These are phyloP conservation scores for Helleia helle DNA, from an alignment of 2,888 invertebrate species.

Conservation along the genomic window DNA sequence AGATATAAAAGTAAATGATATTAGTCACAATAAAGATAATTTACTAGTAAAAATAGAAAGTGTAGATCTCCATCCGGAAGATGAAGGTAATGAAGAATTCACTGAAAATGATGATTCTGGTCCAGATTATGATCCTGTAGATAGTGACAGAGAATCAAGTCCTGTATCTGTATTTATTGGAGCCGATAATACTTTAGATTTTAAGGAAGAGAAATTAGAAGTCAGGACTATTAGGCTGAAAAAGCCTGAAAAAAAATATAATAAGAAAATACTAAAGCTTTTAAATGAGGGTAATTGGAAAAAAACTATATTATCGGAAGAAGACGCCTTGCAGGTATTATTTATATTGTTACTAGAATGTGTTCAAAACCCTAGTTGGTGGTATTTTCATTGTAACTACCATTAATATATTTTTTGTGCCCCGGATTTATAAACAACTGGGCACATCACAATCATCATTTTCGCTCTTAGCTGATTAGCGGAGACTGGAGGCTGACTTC, in stretches of 20 bases:
- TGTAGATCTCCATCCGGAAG: not conserved
- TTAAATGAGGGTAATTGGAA: constrained; percentile 45
- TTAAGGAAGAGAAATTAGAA: not conserved
- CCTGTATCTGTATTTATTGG: not conserved
- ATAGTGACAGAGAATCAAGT: constrained; percentile 2
- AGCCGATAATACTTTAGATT: not conserved
- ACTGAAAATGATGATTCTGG: constrained; percentile 9
- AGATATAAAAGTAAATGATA: constrained; percentile 9
- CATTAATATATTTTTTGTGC: too few relatives aligned
- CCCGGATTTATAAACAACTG: too few relatives aligned
- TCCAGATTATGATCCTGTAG: constrained; percentile 8
- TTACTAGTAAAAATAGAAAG: constrained; percentile 7
- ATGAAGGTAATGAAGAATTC: constrained; percentile 1
- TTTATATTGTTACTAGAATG: too few relatives aligned
- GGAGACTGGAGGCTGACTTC: too few relatives aligned
- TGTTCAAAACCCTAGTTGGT: too few relatives aligned
- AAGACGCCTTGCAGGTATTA: constrained; percentile 44
- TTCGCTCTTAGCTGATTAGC: too few relatives aligned
- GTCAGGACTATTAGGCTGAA: not conserved
- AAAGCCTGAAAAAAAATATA: constrained; percentile 5
- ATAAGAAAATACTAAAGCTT: constrained; percentile 25
- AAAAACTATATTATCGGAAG: constrained; percentile 39
- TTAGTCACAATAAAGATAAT: constrained; percentile 11
- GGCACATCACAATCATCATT: too few relatives aligned
- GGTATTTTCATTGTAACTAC: too few relatives aligned